Evolutionary conservation across 2,797 vertebrate genomes (phyloP), one percentile per base, ranked within the genome.

Genomic region (Pseudocheirus occidentalis): DNA sequence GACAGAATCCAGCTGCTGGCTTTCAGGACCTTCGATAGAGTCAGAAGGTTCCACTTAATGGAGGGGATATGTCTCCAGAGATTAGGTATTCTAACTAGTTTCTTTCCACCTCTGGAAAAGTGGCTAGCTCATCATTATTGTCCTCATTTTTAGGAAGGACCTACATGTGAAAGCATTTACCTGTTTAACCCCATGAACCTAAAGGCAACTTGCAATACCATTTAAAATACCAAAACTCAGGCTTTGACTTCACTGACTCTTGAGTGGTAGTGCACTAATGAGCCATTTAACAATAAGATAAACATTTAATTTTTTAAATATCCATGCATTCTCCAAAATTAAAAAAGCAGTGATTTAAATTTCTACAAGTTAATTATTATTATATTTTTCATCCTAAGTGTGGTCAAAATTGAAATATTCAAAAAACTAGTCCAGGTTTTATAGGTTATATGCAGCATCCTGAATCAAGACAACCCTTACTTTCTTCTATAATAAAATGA

Each of bases 1-100:
- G 99, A 99, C 99, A 99, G 98, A 99, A 98, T 99, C 99, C 99
- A 99, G 99, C 99, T 99, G 99, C 95, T 98, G 97, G 0, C 73
- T 94, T 94, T 92, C 97, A 96, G 94, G 92, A 94, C 94, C 97
- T 98, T 98, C 95, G 59, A 94, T 95, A 96, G 92, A 96, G 97
- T 96, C 98, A 98, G 97, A 98, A 98, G 98, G 98, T 99, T 98
- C 98, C 97, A 98, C 98, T 99, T 98, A 99, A 98, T 94, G 97
- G 94, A 92, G 94, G 93, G 92, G 96, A 97, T 97, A 96, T 95
- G 98, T 98, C 98, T 99, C 98, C 97, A 97, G 98, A 98, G 98
- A 98, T 97, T 98, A 94, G 92, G 96, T 95, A 95, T 98, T 98
- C 98, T 97, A 98, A 98, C 98, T 96, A 97, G 97, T 95, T 97